A percentile compares a stretch with the other conserved stretches of the same genome.
phyloP scores from a whole-genome alignment of 2,113 vertebrate species.

The Ceyx margarethae region DNA sequence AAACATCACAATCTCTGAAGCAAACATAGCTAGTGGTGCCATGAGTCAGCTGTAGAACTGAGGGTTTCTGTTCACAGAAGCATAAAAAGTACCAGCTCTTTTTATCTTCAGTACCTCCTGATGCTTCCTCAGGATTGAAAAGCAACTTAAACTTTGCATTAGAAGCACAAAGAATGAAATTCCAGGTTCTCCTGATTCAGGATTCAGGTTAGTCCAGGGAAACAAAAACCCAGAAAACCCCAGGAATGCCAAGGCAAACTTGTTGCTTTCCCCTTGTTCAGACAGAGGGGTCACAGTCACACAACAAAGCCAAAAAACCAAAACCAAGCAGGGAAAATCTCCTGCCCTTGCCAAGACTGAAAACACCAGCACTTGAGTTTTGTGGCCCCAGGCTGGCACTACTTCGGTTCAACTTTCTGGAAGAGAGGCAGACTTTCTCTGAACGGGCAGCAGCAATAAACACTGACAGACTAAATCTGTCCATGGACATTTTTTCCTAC shows the following conservation, averaged over 20 bases:
- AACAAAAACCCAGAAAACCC: background rate
- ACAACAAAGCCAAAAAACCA: slow-evolving; percentile 19
- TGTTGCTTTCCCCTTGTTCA: slow-evolving; percentile 27
- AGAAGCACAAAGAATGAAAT: background rate
- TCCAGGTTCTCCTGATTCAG: background rate
- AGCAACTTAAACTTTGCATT: background rate
- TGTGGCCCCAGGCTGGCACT: slow-evolving; percentile 3
- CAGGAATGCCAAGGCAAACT: background rate
- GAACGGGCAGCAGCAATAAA: slow-evolving; percentile 46
- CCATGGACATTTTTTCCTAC: slow-evolving; percentile 50
- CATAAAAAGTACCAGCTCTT: background rate
- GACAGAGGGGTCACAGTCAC: slow-evolving; percentile 25
- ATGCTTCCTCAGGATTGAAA: background rate
- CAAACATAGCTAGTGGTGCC: background rate
- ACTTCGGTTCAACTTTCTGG: slow-evolving; percentile 39
- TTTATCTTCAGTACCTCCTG: background rate
- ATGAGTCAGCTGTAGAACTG: background rate
- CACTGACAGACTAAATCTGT: slow-evolving; percentile 57
- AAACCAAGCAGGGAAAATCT: slow-evolving; percentile 8
- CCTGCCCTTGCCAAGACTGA: slow-evolving; percentile 17
- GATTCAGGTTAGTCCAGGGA: background rate
- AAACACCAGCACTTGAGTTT: background rate
- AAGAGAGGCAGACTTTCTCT: slow-evolving; percentile 44
- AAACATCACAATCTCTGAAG: background rate
- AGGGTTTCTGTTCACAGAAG: background rate